Conservation (phyloP, 2,797 vertebrate genomes). For the Phoebastria nigripes region DNA sequence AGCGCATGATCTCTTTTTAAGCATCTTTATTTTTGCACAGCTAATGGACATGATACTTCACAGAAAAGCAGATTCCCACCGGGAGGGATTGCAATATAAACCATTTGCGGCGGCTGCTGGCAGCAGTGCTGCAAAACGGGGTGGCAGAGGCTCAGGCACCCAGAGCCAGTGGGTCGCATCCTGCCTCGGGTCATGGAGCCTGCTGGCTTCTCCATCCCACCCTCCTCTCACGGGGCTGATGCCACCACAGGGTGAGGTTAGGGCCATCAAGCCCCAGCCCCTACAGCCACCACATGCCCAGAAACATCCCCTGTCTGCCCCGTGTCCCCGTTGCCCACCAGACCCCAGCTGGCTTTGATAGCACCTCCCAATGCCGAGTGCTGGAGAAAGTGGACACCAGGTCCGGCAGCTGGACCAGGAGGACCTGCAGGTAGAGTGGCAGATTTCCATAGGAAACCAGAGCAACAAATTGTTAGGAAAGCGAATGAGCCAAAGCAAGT, state of each 20-base stretch:
- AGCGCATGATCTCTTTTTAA: background rate
- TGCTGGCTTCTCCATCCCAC: background rate
- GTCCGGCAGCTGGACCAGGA: background rate
- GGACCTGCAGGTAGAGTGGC: background rate
- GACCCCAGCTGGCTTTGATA: background rate
- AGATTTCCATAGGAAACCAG: background rate
- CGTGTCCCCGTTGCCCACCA: background rate
- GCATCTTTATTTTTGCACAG: background rate
- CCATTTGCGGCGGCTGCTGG: background rate
- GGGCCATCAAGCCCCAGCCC: background rate
- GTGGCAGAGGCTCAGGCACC: background rate
- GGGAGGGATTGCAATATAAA: background rate
- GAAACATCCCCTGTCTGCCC: background rate
- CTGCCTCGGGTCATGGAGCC: background rate
- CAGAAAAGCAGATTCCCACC: background rate
- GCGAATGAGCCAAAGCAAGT: background rate
- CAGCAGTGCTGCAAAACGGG: background rate
- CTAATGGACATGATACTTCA: background rate
- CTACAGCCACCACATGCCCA: background rate
- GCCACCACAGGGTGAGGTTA: fast-evolving
- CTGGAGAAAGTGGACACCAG: background rate
- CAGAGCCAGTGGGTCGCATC: background rate
- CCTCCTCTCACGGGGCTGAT: background rate
- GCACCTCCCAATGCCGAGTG: fast-evolving
- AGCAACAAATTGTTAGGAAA: background rate